Evolutionary conservation across 1,140 invertebrate species (phyloP).

Genomic region (Temnothorax longispinosus): DNA sequence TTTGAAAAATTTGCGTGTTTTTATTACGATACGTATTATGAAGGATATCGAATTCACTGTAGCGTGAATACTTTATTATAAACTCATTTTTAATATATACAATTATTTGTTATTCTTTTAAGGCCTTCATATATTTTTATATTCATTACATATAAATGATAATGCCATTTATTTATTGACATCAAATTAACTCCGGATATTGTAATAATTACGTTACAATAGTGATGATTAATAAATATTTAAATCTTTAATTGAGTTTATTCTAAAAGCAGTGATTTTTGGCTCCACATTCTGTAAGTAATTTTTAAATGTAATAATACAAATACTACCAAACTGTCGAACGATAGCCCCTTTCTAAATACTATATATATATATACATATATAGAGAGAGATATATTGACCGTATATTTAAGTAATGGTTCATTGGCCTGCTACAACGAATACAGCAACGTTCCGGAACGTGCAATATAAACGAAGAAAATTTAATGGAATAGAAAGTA

Average conservation of each 20-base stretch:
- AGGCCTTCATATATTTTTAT: not conserved
- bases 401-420: constrained; percentile 10
- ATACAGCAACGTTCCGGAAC: not conserved
- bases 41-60: not conserved
- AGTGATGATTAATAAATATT: not conserved
- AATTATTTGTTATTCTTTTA: not conserved
- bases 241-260: not conserved
- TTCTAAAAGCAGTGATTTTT: not conserved
- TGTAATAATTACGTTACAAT: not conserved
- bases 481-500: constrained; percentile 31
- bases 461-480: not conserved
- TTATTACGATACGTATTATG: not conserved
- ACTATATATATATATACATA: not conserved
- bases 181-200: not conserved
- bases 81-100: not conserved
- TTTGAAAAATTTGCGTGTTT: not conserved
- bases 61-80: not conserved
- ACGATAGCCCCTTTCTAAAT: constrained; percentile 17
- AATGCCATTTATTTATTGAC: not conserved
- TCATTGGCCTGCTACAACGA: constrained; percentile 29
- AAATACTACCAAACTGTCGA: constrained; percentile 1
- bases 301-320: not conserved
- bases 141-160: not conserved
- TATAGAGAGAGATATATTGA: not conserved
- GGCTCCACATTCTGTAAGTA: not conserved